Base-by-base conservation (phyloP, 2,797 vertebrate genomes). In the Champsocephalus gunnari region DNA sequence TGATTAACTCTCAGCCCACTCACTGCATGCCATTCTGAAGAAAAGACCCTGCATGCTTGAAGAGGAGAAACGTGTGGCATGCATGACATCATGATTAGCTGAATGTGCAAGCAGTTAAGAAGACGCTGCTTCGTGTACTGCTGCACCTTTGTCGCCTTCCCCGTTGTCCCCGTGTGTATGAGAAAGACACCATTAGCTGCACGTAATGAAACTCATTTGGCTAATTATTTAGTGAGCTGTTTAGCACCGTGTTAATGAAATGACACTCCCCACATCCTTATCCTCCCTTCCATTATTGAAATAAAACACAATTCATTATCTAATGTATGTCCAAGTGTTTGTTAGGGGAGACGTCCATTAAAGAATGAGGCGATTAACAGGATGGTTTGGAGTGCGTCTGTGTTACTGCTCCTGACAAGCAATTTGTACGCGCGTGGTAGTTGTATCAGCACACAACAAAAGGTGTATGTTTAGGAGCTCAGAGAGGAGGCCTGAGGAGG, bases 1-100 rank as follows among this genome's bases (percentile, higher is more conserved):
- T 92, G 90, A 95, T 92, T 93, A 94, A 92, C 91, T 88, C 88
- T 87, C 80, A 78, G 56, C 86, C 87, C 79, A 78, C 88, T 89
- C 82, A 79, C 84, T 87, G 90, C 64, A 79, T 67, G 55, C 45
- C 50, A n/a, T 57, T 84, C 88, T 78, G 80, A 54, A 87, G 73
- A 90, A 91, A 87, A 85, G 71, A 70, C 28, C 57, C 47, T 16
- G 28, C 14, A 7, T 73, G 63, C 59, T 68, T 61, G 17, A 77
- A 73, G 61, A 69, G 21, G 28, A 44, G 28, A 65, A 56, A 68
- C 5, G 14, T 7, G 1, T 17, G 12, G 53, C 16, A 24, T 55
- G 62, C 49, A 32, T 56, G 21, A 86, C 71, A 85, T 77, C 63
- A 78, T 80, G 70, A 91, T 85, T 79, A 75, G 58, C 48, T 3